These are phyloP conservation scores for Thalassophryne amazonica DNA, from an alignment of 2,797 vertebrate genomes.

Conservation along the genomic window DNA sequence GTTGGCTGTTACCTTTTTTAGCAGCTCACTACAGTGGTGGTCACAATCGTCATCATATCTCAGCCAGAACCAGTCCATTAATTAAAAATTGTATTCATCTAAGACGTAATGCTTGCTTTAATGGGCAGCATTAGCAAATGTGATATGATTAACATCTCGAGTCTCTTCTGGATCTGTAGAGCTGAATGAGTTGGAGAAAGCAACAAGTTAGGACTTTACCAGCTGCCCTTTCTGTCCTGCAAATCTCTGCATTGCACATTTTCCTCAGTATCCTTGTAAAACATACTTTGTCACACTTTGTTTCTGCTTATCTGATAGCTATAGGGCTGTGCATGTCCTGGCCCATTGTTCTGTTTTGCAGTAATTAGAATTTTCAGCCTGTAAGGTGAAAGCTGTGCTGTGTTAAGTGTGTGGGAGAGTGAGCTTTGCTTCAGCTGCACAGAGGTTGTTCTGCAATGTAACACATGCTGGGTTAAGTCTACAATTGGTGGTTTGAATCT, in stretches of 20 bases:
- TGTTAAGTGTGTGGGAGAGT: slow-evolving; percentile 42
- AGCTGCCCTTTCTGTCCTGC: background rate
- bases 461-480: slow-evolving; percentile 31
- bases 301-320: slow-evolving; percentile 15
- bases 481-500: slow-evolving; percentile 21
- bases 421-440: slow-evolving; percentile 28
- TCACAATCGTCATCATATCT: background rate
- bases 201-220: slow-evolving; percentile 2
- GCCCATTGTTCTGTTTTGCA: slow-evolving; percentile 50
- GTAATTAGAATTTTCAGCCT: slow-evolving; percentile 63
- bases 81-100: slow-evolving; percentile 13
- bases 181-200: slow-evolving; percentile 1
- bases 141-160: slow-evolving; percentile 27
- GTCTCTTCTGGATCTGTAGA: slow-evolving; percentile 11
- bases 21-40: slow-evolving; percentile 7
- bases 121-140: slow-evolving; percentile 1
- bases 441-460: slow-evolving; percentile 59
- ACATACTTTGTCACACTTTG: slow-evolving; percentile 14
- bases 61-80: slow-evolving; percentile 2
- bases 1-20: slow-evolving; percentile 1
- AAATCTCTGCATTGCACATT: slow-evolving; percentile 29
- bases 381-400: slow-evolving; percentile 37
- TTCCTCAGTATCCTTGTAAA: slow-evolving; percentile 4
- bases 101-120: slow-evolving; percentile 11
- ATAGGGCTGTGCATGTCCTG: slow-evolving; percentile 26